Base-by-base conservation (phyloP, 2,888 invertebrate genomes). In the Erannis defoliaria region DNA sequence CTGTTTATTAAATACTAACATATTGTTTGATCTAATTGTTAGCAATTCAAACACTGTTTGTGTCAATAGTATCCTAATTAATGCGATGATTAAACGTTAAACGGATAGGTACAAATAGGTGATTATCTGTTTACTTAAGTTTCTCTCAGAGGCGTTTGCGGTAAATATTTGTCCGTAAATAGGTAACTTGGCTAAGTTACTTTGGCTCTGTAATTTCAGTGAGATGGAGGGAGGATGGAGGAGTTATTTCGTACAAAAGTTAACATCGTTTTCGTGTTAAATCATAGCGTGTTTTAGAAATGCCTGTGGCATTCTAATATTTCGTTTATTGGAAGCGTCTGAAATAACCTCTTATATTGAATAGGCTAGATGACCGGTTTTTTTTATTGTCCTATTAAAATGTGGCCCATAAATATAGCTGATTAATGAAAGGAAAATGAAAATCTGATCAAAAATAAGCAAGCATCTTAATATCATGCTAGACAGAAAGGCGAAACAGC, bases 21-120 rank as follows among this genome's bases (percentile, higher is more conserved):
- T 82, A 73, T 80, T 86, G 82, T 89, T 86, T 87, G 82, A 86
- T 84, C 86, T 81, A 85, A 86, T 86, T 86, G 87, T 84, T 85
- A 82, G 83, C 82, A 84, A 78, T 71, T 77, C 85, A 89, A 89
- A 88, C 85, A 88, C 70, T 79, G 77, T 77, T 82, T 83, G 78
- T 81, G 87, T 88, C 87, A 90, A 91, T 83, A 90, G 75, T 73
- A 76, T 76, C 84, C 86, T 91, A 90, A 92, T 92, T 90, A 90
- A 89, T 86, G 81, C 84, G 80, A 87, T 88, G 84, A 87, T 88
- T 85, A 84, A 81, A 87, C 88, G 85, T 80, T 84, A 88, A 90
- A 85, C 81, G 82, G 84, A 83, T 85, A 71, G 50, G 66, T 64
- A 86, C 79, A 84, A 76, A 78, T 86, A 85, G 77, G 80, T 81